Evolutionary conservation across 2,888 invertebrate species (phyloP).

Genomic region (Calameuta pallipes): DNA sequence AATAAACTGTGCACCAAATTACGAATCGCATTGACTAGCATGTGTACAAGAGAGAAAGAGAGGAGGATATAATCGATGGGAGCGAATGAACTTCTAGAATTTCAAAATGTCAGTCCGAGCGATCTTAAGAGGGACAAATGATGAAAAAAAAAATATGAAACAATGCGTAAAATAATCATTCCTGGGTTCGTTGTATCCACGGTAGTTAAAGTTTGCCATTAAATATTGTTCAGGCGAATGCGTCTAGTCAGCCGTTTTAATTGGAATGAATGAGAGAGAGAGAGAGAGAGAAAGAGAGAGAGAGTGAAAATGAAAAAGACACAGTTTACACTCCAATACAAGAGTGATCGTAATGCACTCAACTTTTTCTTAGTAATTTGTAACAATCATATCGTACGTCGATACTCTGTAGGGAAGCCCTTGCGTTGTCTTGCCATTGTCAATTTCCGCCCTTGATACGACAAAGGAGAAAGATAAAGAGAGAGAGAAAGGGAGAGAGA

Average conservation of each 20-base stretch:
- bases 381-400: neutral
- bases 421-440: neutral
- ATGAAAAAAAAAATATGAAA: neutral
- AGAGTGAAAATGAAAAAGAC: neutral
- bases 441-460: neutral
- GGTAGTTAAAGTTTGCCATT: constrained; percentile 18
- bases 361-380: neutral
- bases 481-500: neutral
- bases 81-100: neutral
- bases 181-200: constrained; percentile 21
- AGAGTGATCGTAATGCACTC: neutral
- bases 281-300: too few species aligned
- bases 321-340: neutral
- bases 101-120: neutral
- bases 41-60: neutral
- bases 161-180: constrained; percentile 21
- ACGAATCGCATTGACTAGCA: neutral
- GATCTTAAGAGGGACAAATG: neutral
- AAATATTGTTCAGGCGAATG: constrained; percentile 1
- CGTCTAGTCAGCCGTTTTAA: neutral
- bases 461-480: neutral
- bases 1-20: neutral
- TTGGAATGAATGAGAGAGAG: neutral
- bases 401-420: neutral
- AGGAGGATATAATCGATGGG: neutral